Percentiles rank a stretch among this genome's conserved stretches.
Evolutionary conservation across 2,113 vertebrate species (phyloP).

Genomic region (Oxyura jamaicensis): DNA sequence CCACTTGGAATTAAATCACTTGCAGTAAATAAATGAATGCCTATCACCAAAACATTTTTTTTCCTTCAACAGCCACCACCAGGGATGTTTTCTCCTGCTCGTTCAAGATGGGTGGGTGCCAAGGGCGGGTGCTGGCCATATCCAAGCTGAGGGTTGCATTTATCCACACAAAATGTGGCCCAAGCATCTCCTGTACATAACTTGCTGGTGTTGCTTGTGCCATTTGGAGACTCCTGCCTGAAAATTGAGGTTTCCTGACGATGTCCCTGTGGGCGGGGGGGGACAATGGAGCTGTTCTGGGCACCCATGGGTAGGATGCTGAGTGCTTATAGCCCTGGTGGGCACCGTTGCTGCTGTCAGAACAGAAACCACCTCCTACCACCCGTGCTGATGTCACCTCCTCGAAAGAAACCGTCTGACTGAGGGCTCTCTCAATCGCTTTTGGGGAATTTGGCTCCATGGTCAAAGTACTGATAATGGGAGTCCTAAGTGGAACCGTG

Average conservation of each 20-base stretch:
- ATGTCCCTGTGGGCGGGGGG: accelerated
- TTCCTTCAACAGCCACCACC: not conserved
- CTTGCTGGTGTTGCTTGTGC: not conserved
- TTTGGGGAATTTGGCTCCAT: constrained; percentile 50
- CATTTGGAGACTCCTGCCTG: no score
- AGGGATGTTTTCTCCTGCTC: not conserved
- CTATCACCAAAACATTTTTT: not conserved
- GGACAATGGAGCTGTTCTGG: not conserved
- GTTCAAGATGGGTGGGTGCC: no score
- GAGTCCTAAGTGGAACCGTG: constrained; percentile 13
- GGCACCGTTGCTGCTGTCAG: not conserved
- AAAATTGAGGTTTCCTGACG: no score
- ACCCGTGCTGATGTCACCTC: not conserved
- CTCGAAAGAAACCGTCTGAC: not conserved
- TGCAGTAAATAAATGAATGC: not conserved
- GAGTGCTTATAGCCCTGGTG: accelerated
- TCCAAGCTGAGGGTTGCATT: no score
- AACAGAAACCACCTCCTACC: constrained; percentile 41
- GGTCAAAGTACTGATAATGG: not conserved
- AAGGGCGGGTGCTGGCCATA: no score
- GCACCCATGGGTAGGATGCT: accelerated
- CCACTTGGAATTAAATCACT: not conserved
- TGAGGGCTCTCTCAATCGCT: not conserved
- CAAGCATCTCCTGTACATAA: no score
- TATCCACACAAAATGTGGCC: no score